These are phyloP conservation scores for Harpalus rubripes DNA, from an alignment of 2,888 invertebrate species.

Conservation along the genomic window DNA sequence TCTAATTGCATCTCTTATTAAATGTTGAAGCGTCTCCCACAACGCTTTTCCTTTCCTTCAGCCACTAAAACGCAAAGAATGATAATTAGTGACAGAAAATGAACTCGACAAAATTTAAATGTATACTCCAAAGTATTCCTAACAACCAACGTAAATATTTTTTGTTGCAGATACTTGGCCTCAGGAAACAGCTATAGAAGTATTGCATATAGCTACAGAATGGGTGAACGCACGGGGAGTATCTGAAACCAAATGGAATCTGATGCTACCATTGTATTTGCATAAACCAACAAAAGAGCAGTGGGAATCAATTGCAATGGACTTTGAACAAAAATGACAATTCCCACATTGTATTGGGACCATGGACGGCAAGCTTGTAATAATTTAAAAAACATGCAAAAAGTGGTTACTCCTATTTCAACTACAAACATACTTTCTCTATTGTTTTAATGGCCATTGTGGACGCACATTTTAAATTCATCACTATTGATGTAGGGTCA, in stretches of 20 bases:
- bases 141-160: too few relatives aligned
- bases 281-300: slow-evolving; percentile 69
- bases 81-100: too few relatives aligned
- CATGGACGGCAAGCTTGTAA: slow-evolving; percentile 72
- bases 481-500: slow-evolving; percentile 70
- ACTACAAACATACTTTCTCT: slow-evolving; percentile 72
- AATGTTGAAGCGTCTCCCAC: too few relatives aligned
- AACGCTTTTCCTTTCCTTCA: too few relatives aligned
- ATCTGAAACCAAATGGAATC: slow-evolving; percentile 68
- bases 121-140: too few relatives aligned
- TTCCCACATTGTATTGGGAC: slow-evolving; percentile 71
- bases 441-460: slow-evolving; percentile 71
- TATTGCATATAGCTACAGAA: slow-evolving; percentile 67
- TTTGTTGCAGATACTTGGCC: slow-evolving; percentile 68
- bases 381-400: slow-evolving; percentile 70
- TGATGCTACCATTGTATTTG: slow-evolving; percentile 68
- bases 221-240: slow-evolving; percentile 69
- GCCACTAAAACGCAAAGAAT: too few relatives aligned
- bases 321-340: slow-evolving; percentile 71
- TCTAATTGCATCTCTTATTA: too few relatives aligned
- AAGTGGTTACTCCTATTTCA: slow-evolving; percentile 72
- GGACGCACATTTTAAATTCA: slow-evolving; percentile 72
- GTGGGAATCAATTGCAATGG: slow-evolving; percentile 69
- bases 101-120: too few relatives aligned
- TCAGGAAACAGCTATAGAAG: slow-evolving; percentile 68